Evolutionary conservation across 2,113 vertebrate species (phyloP), one percentile per base, ranked within the genome.

Genomic region (Theristicus caerulescens): DNA sequence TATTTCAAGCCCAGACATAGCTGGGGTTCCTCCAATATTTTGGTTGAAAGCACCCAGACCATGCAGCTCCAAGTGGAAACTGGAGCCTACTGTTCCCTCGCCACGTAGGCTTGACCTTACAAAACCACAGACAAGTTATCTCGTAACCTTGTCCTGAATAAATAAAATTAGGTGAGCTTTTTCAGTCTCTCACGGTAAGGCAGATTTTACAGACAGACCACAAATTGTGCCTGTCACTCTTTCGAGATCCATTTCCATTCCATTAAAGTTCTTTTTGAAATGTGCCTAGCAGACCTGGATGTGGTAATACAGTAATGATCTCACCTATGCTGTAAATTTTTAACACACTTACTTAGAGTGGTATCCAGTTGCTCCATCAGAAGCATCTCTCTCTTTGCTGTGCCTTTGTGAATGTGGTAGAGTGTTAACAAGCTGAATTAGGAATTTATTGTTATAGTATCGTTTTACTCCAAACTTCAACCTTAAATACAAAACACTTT

Each of bases 371-470:
- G 49, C 62, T 94, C 66, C 64, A 44, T 29, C 86, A 70, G 90
- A 89, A 87, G 26, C 58, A 52, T 87, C 85, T 29, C 61, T 65
- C 14, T 69, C 52, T 73, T 66, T 44, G n/a, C 88, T 76, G 52
- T 55, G 76, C 90, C 40, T 86, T 76, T 46, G 27, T 85, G 51
- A 64, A 92, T 77, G 80, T 70, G 22, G 94, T 91, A 94, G 92
- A 3, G 0, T 55, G 42, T 91, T 92, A 92, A 91, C 65, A 92
- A 92, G 88, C 65, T 77, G 57, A 94, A 88, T 94, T 93, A 82
- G 79, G 44, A 78, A 94, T 97, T 96, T 96, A 97, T 92, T 97
- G 86, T 82, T 82, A 59, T 16, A 87, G 94, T 93, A 95, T 96
- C 86, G 0, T 93, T 96, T 97, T 96, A 94, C 96, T 90, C 46